phyloP scores from a whole-genome alignment of 2,797 vertebrate species.

The Myotis planiceps region DNA sequence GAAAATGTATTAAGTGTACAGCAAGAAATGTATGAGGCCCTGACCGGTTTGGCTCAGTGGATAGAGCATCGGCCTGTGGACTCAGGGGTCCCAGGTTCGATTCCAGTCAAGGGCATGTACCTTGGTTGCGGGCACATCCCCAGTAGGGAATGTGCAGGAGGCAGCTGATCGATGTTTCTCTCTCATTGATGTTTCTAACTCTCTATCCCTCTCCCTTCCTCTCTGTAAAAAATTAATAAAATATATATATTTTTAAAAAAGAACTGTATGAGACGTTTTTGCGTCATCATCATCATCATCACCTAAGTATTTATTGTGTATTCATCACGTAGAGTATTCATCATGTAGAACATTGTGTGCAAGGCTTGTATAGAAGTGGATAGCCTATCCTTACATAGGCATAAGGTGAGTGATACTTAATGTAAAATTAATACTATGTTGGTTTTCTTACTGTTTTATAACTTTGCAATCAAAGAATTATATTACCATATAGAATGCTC shows the following conservation, averaged over 20 bases:
- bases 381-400: neutral
- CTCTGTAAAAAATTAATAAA: too few species aligned
- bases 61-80: too few species aligned
- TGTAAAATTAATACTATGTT: neutral
- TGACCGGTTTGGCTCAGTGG: too few species aligned
- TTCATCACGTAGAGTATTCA: neutral
- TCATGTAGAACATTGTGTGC: neutral
- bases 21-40: neutral
- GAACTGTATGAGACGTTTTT: neutral
- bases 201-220: too few species aligned
- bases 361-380: neutral
- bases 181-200: too few species aligned
- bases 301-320: neutral
- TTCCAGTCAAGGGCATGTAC: too few species aligned
- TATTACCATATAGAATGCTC: neutral
- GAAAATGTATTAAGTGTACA: neutral
- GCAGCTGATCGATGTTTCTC: too few species aligned
- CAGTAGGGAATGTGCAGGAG: too few species aligned
- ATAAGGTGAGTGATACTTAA: neutral
- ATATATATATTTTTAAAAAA: too few species aligned
- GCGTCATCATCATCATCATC: neutral
- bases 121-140: too few species aligned
- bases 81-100: too few species aligned
- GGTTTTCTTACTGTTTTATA: neutral
- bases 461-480: neutral